phyloP scores from a whole-genome alignment of 2,797 vertebrate species.

The Amblyopsis hoosieri region DNA sequence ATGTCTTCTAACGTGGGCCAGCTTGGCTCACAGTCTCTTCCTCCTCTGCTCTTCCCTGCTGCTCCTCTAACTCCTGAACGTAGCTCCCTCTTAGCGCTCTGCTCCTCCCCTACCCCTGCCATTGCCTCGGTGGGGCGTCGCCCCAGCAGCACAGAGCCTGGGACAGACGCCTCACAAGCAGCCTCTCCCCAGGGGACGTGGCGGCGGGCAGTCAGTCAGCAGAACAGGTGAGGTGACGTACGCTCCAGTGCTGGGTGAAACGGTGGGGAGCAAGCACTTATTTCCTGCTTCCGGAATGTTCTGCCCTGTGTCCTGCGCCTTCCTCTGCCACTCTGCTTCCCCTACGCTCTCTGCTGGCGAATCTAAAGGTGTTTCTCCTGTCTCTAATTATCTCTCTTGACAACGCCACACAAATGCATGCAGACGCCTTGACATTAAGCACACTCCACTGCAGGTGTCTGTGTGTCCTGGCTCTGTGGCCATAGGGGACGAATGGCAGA shows the following conservation, averaged over 20 bases:
- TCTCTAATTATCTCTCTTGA: constrained; percentile 58
- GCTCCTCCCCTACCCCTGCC: constrained; percentile 55
- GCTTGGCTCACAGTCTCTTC: constrained; percentile 26
- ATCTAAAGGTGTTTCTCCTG: constrained; percentile 47
- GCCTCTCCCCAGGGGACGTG: constrained; percentile 81
- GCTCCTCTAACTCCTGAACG: constrained; percentile 73
- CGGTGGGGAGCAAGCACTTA: constrained; percentile 44
- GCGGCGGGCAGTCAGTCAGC: constrained; percentile 76
- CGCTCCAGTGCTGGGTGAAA: constrained; percentile 36
- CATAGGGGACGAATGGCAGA: constrained; percentile 50
- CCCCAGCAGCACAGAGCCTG: constrained; percentile 49
- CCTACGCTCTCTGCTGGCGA: constrained; percentile 25
- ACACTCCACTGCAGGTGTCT: constrained; percentile 55
- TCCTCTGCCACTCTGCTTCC: constrained; percentile 47
- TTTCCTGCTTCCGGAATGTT: constrained; percentile 35
- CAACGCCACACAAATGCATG: constrained; percentile 42
- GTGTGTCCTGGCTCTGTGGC: constrained; percentile 56
- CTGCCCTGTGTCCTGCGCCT: constrained; percentile 42
- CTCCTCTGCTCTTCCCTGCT: constrained; percentile 79
- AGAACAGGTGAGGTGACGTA: constrained; percentile 87
- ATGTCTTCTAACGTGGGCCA: constrained; percentile 39
- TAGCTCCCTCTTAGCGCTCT: constrained; percentile 57
- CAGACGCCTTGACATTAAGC: constrained; percentile 51
- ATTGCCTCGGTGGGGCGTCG: constrained; percentile 57
- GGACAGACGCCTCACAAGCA: constrained; percentile 69